A percentile compares a stretch with the other conserved stretches of the same genome.
These are phyloP conservation scores for Crocallis elinguaria DNA, from an alignment of 2,888 invertebrate genomes.

Conservation along the genomic window DNA sequence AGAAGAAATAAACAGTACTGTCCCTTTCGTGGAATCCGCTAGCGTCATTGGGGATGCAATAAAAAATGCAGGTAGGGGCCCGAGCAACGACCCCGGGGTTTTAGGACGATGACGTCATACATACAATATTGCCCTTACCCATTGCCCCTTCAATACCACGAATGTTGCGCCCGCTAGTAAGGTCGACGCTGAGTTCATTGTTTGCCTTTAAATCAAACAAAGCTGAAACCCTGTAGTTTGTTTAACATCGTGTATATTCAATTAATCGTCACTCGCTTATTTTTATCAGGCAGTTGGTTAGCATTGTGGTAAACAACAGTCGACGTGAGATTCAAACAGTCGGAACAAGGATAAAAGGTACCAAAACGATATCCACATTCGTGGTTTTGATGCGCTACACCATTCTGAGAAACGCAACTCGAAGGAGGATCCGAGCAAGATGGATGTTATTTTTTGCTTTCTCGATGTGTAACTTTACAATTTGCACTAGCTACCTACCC, in stretches of 20 bases:
- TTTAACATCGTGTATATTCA: constrained; percentile 17
- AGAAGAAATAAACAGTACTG: constrained; percentile 37
- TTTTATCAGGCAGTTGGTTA: constrained; percentile 22
- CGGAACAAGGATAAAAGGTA: constrained; percentile 50
- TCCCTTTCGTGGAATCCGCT: constrained; percentile 62
- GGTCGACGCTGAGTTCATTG: constrained; percentile 38
- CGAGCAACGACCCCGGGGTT: constrained; percentile 78
- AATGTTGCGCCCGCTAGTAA: constrained; percentile 46
- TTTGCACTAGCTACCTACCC: constrained; percentile 73
- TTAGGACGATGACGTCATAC: constrained; percentile 72
- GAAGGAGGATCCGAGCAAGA: constrained; percentile 62
- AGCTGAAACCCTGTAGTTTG: constrained; percentile 22
- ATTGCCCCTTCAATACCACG: constrained; percentile 53
- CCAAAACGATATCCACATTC: constrained; percentile 54
- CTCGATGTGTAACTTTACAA: constrained; percentile 76
- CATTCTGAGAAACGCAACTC: constrained; percentile 61
- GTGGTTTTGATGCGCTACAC: constrained; percentile 54
- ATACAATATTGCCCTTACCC: constrained; percentile 46
- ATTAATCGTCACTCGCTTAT: constrained; percentile 21
- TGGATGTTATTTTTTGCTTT: constrained; percentile 72
- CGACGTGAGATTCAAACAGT: constrained; percentile 33
- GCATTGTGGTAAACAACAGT: constrained; percentile 20
- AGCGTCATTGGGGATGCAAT: constrained; percentile 75
- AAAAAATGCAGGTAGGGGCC: constrained; percentile 82
- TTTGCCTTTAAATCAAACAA: constrained; percentile 30